Base-by-base conservation (phyloP, 2,797 vertebrate species). In the Sphenopsis melanotis region DNA sequence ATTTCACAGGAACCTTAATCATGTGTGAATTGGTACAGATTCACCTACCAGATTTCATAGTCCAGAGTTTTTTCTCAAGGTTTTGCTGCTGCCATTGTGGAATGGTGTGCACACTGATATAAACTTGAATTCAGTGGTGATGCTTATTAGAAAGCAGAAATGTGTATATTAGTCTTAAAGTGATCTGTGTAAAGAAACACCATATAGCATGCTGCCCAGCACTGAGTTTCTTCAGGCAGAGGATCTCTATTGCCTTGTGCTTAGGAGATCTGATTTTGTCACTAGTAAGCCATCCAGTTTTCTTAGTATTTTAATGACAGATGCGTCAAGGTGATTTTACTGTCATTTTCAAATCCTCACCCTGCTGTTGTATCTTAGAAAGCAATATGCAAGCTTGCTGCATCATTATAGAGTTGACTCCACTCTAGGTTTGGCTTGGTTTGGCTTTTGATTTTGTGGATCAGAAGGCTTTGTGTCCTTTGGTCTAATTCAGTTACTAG, bases 321-420 rank as follows among this genome's bases (percentile, higher is more conserved):
- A 11, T 56, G 13, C 29, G 57, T 86, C 30, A 19, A 47, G 10
- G 41, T 86, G 26, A 44, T 71, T 72, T 81, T 68, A n/a, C 34
- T 27, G 5, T 70, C 7, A 10, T 63, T 47, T 93, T 88, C 36
- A 72, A 65, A 65, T 87, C n/a, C 11, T 77, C 34, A 50, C 36
- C 7, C 12, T 68, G 14, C 32, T 83, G 29, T 52, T 29, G 22
- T 65, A 41, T 41, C 47, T 60, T 52, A 47, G 42, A 80, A 92
- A 94, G 41, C 34, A 63, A 10, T 36, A 26, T 47, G 44, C 56
- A 64, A 80, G 26, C 49, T 83, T 77, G 12, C 34, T 41, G 18
- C 44, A 30, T 79, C 0, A 0, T 49, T 72, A 3, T 0, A 42
- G 49, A 47, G 52, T 36, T 81, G 36, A 59, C 36, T 17, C 6